Base-by-base conservation (phyloP, 2,113 vertebrate species). In the Lucifuga dentata region DNA sequence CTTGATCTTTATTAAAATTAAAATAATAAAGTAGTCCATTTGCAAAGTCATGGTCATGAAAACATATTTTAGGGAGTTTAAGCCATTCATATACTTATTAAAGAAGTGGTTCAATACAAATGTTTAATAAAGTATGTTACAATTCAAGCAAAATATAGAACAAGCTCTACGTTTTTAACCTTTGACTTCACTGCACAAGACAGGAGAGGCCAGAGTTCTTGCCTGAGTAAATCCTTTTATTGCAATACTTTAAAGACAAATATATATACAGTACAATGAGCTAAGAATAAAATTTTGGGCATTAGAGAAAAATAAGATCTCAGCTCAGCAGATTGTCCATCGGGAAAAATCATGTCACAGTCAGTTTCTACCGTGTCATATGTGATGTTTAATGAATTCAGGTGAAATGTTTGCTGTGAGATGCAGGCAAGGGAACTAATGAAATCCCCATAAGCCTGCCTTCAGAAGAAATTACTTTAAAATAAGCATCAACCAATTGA, bases 401-500 rank as follows among this genome's bases (percentile, higher is more conserved):
- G 70, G 60, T 78, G 66, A 80, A 78, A 41, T 65, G 77, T 76
- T 79, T 83, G 53, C 68, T 68, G 45, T 20, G 60, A 80, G 72
- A 77, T 38, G 62, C 41, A 50, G 24, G 45, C 52, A 56, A 39
- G 40, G 41, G 23, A 79, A 59, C 46, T 62, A 49, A 71, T 58
- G 46, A 62, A 73, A 78, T 69, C 66, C 38, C 36, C 21, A 62
- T 53, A 23, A 77, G 29, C 43, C 49, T 21, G 75, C 77, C 69
- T 55, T 72, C 63, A 59, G 45, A 60, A 49, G 61, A 60, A 62
- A 63, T 81, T 70, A 76, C 45, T 52, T 61, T 44, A 43, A 71
- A 64, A 68, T 62, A 71, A 78, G 36, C 58, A 67, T 52, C 38
- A 81, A 74, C 29, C 68, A 55, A 16, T 12, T 19, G 43, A 66